A percentile compares a stretch with the other conserved stretches of the same genome.
phyloP scores from a whole-genome alignment of 2,888 invertebrate species.

The Hydrotaea diabolus region DNA sequence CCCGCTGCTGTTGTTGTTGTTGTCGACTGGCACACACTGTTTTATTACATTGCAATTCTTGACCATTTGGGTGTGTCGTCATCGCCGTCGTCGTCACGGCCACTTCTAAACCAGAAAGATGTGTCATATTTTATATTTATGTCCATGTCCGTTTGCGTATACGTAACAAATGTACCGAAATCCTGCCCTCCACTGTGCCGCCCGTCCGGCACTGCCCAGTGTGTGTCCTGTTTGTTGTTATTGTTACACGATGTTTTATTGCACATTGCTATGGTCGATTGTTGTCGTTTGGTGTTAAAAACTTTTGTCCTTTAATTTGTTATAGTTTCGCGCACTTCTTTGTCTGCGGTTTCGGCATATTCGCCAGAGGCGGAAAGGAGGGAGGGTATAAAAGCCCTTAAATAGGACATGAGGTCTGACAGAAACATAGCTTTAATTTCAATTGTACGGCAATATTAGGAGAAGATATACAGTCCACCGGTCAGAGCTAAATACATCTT shows the following conservation, averaged over 20 bases:
- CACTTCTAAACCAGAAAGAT: conserved; percentile 24
- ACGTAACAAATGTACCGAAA: neutral
- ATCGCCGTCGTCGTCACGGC: neutral
- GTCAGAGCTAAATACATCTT: too few relatives aligned
- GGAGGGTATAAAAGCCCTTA: too few relatives aligned
- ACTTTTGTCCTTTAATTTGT: conserved; percentile 32
- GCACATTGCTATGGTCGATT: neutral
- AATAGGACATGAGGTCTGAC: too few relatives aligned
- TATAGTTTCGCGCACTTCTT: conserved; percentile 28
- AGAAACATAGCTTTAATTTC: too few relatives aligned
- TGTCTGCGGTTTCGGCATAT: too few relatives aligned
- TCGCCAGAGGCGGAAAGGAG: too few relatives aligned
- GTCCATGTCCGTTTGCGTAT: neutral
- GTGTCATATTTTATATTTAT: conserved; percentile 30
- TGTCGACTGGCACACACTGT: neutral
- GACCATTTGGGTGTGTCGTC: conserved; percentile 39
- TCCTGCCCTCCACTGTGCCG: neutral
- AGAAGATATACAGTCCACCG: too few relatives aligned
- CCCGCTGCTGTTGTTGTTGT: neutral
- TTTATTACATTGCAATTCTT: conserved; percentile 18
- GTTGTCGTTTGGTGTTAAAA: conserved; percentile 12
- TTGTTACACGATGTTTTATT: conserved; percentile 10
- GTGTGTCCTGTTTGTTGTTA: conserved; percentile 8
- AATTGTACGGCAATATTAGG: too few relatives aligned
- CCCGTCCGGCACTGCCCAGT: neutral